Percentiles rank a stretch among this genome's conserved stretches.
Conservation (phyloP, 2,888 invertebrate species). For the Pachymerium ferrugineum region DNA sequence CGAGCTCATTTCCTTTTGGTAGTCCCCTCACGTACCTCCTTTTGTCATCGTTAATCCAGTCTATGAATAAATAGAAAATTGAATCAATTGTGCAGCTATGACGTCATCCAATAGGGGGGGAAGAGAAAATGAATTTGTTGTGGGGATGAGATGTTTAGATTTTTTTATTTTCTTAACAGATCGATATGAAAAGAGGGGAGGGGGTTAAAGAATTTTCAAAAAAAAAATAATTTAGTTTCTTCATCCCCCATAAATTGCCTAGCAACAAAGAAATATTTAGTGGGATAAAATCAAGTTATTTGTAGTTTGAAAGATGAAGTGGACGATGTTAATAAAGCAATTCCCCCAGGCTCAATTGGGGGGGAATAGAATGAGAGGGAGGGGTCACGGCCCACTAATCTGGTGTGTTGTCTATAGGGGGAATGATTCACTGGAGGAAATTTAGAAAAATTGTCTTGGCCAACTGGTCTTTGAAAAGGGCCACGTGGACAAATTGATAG, state of each 20-base stretch:
- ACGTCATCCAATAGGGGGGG: neutral
- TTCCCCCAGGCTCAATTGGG: slow-evolving; percentile 24
- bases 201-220: neutral
- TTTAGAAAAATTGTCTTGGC: neutral
- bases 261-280: slow-evolving; percentile 2
- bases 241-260: neutral
- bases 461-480: slow-evolving; percentile 24
- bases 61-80: slow-evolving; percentile 27
- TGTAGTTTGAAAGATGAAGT: slow-evolving; percentile 24
- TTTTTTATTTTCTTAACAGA: neutral
- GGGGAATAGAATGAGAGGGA: slow-evolving; percentile 9
- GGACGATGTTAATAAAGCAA: slow-evolving; percentile 24
- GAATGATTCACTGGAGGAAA: slow-evolving; percentile 19
- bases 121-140: slow-evolving; percentile 1
- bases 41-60: slow-evolving; percentile 17
- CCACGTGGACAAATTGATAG: slow-evolving; percentile 27
- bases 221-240: neutral
- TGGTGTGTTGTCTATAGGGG: slow-evolving; percentile 10
- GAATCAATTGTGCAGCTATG: slow-evolving; percentile 6
- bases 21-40: neutral
- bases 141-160: neutral
- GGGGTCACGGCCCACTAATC: slow-evolving; percentile 24
- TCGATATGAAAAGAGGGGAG: neutral
- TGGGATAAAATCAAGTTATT: slow-evolving; percentile 20
- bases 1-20: slow-evolving; percentile 7